These are phyloP conservation scores for Diaphora mendica DNA, from an alignment of 2,888 invertebrate species.

Conservation along the genomic window DNA sequence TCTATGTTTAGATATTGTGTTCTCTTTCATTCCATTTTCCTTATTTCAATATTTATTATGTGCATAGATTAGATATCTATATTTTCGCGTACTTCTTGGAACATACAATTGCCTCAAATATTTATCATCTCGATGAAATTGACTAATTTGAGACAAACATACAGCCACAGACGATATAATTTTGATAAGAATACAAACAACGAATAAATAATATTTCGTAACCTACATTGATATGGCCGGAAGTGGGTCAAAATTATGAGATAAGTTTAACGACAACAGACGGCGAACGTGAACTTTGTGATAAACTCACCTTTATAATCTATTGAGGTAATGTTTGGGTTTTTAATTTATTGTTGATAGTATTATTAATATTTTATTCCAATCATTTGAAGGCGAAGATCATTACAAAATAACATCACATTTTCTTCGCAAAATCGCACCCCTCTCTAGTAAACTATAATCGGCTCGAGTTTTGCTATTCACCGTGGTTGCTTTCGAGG, in stretches of 20 bases:
- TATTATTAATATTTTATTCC: background rate
- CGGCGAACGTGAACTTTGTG: slow-evolving; percentile 26
- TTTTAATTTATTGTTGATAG: background rate
- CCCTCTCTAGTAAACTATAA: background rate
- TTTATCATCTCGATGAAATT: background rate
- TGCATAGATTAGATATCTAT: background rate
- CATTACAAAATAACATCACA: background rate
- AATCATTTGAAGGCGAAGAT: background rate
- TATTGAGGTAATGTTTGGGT: slow-evolving; percentile 4
- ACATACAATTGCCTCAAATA: background rate
- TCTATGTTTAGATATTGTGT: background rate
- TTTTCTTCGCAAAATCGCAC: background rate
- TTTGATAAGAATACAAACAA: slow-evolving; percentile 4
- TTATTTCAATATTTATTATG: no score
- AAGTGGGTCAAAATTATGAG: slow-evolving; percentile 33
- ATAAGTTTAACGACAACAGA: slow-evolving; percentile 26
- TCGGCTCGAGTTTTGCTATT: background rate
- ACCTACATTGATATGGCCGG: slow-evolving; percentile 39
- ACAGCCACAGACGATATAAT: background rate
- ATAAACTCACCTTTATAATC: slow-evolving; percentile 11
- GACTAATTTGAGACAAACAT: background rate
- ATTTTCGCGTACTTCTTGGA: background rate
- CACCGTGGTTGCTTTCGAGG: background rate
- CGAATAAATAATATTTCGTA: slow-evolving; percentile 23
- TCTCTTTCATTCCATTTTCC: background rate